Conservation (phyloP, 1,140 invertebrate species). For the Cyclargus thomasi region DNA sequence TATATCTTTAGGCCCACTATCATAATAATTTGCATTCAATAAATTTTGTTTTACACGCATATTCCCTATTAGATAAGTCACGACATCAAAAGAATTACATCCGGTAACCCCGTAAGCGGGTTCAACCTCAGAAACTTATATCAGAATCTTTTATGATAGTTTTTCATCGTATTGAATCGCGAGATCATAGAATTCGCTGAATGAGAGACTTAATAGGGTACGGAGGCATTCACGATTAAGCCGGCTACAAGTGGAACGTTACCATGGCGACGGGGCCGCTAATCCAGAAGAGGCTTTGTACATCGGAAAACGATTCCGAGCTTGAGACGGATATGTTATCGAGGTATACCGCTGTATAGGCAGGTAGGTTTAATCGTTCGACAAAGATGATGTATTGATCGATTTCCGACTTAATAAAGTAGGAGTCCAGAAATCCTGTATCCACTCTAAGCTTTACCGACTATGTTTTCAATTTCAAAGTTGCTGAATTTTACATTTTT, state of each 20-base stretch:
- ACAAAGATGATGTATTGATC: too few species aligned
- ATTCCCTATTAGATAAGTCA: too few species aligned
- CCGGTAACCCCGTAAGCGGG: neutral
- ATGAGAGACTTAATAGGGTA: constrained; percentile 60
- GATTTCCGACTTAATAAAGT: too few species aligned
- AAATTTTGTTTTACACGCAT: too few species aligned
- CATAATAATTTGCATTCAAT: too few species aligned
- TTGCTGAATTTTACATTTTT: too few species aligned
- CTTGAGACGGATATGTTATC: constrained; percentile 31
- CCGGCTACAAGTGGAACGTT: constrained; percentile 43
- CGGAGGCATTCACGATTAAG: constrained; percentile 61
- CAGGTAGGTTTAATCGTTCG: too few species aligned
- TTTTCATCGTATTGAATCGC: neutral
- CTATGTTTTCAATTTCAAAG: too few species aligned
- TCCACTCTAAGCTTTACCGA: too few species aligned
- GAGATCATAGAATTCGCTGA: constrained; percentile 25
- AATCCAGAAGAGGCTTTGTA: constrained; percentile 71
- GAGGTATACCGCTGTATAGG: too few species aligned
- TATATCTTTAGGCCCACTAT: too few species aligned
- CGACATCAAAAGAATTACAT: neutral
- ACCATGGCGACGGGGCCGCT: constrained; percentile 59
- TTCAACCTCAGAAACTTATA: neutral
- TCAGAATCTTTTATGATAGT: constrained; percentile 10
- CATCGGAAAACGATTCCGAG: constrained; percentile 55
- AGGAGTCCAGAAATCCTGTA: too few species aligned